Evolutionary conservation across 2,797 vertebrate genomes (phyloP).

Genomic region (Dryobates pubescens): DNA sequence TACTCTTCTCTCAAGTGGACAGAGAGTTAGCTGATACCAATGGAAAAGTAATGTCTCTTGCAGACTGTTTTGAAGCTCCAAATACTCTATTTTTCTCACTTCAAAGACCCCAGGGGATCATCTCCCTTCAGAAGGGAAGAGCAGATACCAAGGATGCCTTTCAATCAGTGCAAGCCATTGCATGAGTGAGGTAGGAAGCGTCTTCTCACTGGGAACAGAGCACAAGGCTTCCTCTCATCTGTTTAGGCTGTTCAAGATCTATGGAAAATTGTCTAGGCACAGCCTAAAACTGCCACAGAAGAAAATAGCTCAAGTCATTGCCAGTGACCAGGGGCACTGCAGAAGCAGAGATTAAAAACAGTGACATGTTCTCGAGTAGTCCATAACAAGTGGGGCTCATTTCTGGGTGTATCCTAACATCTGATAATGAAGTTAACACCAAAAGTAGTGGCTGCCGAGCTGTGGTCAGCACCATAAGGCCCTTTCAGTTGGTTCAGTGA

Average conservation of each 20-base stretch:
- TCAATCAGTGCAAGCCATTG: neutral
- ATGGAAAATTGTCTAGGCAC: too few species aligned
- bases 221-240: neutral
- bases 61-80: neutral
- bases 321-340: neutral
- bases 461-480: neutral
- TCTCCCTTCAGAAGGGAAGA: neutral
- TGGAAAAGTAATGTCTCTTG: neutral
- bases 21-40: neutral
- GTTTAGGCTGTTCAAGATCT: neutral
- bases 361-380: neutral
- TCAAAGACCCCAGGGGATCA: neutral
- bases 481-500: neutral
- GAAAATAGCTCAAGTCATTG: neutral
- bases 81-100: neutral
- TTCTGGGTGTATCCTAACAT: neutral
- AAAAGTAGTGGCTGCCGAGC: neutral
- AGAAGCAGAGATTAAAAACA: neutral
- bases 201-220: neutral
- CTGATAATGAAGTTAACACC: neutral
- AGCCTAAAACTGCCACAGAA: neutral
- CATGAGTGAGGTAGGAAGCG: neutral
- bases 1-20: neutral
- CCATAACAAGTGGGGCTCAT: neutral
- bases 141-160: neutral